Evolutionary conservation across 2,113 vertebrate genomes (phyloP).

Genomic region (Chaenocephalus aceratus): DNA sequence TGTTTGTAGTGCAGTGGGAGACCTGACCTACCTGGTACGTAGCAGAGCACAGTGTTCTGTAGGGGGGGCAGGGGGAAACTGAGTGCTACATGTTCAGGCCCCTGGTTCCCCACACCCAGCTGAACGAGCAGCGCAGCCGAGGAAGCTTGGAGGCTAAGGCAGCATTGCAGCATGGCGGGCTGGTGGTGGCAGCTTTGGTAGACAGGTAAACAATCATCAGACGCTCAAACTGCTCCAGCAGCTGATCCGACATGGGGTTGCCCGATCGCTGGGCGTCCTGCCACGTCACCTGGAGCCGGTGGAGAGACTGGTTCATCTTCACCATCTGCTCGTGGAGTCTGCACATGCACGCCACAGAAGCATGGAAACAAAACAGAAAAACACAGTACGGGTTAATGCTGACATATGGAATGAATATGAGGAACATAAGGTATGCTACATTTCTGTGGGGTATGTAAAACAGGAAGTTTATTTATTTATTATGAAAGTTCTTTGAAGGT

Average conservation of each 20-base stretch:
- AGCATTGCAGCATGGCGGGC: conserved; percentile 94
- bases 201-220: conserved; percentile 98
- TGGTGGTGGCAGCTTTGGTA: conserved; percentile 95
- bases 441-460: background rate
- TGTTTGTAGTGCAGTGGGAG: conserved; percentile 1
- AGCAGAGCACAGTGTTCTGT: conserved; percentile 87
- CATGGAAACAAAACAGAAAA: conserved; percentile 14
- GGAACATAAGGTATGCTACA: background rate
- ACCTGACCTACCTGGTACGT: conserved; percentile 90
- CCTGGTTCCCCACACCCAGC: conserved; percentile 89
- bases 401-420: conserved; percentile 6
- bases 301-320: conserved; percentile 98
- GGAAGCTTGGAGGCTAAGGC: conserved; percentile 95
- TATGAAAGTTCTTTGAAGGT: background rate
- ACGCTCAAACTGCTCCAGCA: conserved; percentile 96
- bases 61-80: conserved; percentile 89
- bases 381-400: conserved; percentile 17
- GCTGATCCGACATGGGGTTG: conserved; percentile 89
- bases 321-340: conserved; percentile 99
- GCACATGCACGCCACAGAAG: conserved; percentile 11
- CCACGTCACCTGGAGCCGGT: conserved; percentile 95
- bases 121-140: conserved; percentile 93
- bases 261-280: conserved; percentile 93
- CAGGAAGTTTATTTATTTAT: background rate
- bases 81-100: conserved; percentile 88